phyloP scores from a whole-genome alignment of 2,113 vertebrate genomes.

The Puntigrus tetrazona region DNA sequence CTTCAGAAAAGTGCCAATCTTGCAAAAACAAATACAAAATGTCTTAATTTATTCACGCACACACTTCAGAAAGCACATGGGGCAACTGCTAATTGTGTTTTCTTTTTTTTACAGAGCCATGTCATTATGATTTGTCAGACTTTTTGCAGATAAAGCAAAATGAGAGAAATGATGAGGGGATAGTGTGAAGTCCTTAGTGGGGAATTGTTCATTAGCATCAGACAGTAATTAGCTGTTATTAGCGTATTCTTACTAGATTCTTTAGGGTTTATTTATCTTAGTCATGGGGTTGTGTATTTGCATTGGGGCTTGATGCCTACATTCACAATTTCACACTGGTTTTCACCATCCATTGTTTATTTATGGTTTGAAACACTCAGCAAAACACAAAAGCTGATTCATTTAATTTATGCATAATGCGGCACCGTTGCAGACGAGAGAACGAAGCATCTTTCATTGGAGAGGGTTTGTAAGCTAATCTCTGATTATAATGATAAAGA shows the following conservation, averaged over 20 bases:
- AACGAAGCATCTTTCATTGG: background rate
- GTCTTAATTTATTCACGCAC: background rate
- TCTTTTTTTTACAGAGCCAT: background rate
- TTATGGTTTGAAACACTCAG: background rate
- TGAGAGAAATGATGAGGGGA: background rate
- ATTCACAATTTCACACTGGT: background rate
- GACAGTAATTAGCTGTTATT: background rate
- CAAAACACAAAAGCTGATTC: conserved; percentile 16
- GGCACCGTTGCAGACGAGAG: background rate
- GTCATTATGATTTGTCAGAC: conserved; percentile 16
- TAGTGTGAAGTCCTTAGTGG: background rate
- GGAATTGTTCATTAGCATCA: conserved; percentile 10
- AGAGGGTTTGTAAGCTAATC: background rate
- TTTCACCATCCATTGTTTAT: background rate
- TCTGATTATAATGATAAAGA: background rate
- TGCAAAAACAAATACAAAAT: background rate
- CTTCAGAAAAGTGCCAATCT: background rate
- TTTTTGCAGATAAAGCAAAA: conserved; percentile 21
- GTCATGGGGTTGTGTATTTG: background rate
- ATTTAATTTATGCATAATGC: conserved; percentile 1
- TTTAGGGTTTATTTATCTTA: background rate
- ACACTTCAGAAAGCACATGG: background rate
- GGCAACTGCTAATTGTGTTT: background rate
- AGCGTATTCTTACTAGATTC: background rate
- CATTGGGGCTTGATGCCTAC: background rate